Percentiles rank a stretch among this genome's conserved stretches.
phyloP scores from a whole-genome alignment of 64 coral and sea anemone species.

The Pocillopora damicornis region DNA sequence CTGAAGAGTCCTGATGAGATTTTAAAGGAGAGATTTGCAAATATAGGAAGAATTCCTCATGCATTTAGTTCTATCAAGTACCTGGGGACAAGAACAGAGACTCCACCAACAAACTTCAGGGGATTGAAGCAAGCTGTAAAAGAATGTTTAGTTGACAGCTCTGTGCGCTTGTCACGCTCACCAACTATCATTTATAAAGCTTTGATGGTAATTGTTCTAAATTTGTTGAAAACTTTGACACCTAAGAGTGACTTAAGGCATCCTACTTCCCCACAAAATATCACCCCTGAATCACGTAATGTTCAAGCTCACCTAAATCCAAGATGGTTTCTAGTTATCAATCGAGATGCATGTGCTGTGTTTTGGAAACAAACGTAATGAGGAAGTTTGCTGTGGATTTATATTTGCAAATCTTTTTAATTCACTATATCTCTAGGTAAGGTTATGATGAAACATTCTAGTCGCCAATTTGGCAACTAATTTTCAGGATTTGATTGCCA shows the following conservation, averaged over 20 bases:
- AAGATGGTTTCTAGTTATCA: too few species aligned
- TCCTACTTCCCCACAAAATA: too few species aligned
- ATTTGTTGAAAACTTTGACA: neutral
- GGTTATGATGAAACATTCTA: too few species aligned
- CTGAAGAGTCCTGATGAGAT: constrained; percentile 84
- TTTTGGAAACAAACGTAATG: too few species aligned
- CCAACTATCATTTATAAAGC: constrained; percentile 78
- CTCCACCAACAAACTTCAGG: constrained; percentile 77
- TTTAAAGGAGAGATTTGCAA: constrained; percentile 90
- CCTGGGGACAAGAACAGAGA: constrained; percentile 78
- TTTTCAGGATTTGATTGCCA: too few species aligned
- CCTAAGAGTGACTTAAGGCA: neutral
- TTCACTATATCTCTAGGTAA: too few species aligned
- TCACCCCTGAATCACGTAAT: too few species aligned
- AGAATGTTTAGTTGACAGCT: constrained; percentile 70
- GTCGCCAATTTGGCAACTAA: too few species aligned
- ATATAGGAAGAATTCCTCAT: constrained; percentile 72
- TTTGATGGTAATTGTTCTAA: constrained; percentile 54
- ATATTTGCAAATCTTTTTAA: too few species aligned
- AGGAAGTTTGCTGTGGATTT: too few species aligned
- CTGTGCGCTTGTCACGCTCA: constrained; percentile 76
- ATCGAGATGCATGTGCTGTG: too few species aligned
- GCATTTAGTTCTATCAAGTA: constrained; percentile 98
- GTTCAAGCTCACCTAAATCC: too few species aligned
- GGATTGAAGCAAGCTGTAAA: constrained; percentile 59